phyloP scores from a whole-genome alignment of 2,888 invertebrate species.

The Hemicrepidius hirtus region DNA sequence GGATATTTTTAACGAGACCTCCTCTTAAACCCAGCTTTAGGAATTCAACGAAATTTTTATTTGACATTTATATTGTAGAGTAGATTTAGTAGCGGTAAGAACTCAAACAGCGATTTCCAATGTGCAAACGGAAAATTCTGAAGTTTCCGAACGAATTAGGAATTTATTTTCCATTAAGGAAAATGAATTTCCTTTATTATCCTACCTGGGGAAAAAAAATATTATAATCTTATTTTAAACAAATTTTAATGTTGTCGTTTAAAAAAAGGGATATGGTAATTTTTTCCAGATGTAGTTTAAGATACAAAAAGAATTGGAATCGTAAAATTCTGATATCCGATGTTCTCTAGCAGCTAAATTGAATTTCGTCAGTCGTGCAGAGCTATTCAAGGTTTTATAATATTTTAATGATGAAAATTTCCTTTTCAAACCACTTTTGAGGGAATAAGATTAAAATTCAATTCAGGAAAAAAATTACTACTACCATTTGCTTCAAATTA shows the following conservation, averaged over 20 bases:
- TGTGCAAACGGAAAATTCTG: not conserved
- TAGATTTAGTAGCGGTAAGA: conserved; percentile 2
- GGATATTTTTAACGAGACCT: conserved; percentile 24
- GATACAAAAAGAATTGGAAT: conserved; percentile 15
- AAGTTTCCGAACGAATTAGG: not conserved
- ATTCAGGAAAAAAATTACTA: not conserved
- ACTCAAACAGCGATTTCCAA: conserved; percentile 2
- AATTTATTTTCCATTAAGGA: not conserved
- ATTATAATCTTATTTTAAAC: no score
- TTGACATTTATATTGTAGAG: conserved; percentile 24
- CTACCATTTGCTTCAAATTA: no score
- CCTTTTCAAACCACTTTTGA: not conserved
- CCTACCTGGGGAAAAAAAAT: no score
- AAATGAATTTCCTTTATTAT: no score
- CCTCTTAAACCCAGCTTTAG: conserved; percentile 2
- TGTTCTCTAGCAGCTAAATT: conserved; percentile 13
- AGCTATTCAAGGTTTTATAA: not conserved
- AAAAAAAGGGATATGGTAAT: no score
- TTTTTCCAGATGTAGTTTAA: not conserved
- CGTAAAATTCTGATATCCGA: conserved; percentile 18
- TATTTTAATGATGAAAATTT: conserved; percentile 1
- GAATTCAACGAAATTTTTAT: conserved; percentile 19
- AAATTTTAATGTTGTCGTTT: no score
- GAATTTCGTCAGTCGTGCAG: conserved; percentile 9
- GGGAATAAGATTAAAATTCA: not conserved